phyloP scores from a whole-genome alignment of 2,113 vertebrate species.

The Chelonoidis abingdonii region DNA sequence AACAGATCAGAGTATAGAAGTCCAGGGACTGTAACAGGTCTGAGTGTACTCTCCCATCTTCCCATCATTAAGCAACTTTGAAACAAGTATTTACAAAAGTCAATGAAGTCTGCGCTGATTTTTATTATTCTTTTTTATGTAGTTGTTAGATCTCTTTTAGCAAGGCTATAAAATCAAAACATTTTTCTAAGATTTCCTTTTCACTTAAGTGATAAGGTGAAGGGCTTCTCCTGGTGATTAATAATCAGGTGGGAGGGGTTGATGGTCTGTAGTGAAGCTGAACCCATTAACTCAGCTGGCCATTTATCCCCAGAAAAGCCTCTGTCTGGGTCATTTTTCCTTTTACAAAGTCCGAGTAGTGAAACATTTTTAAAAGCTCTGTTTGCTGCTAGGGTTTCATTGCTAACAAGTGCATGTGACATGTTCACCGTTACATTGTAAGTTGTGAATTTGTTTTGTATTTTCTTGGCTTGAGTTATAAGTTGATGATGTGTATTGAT shows the following conservation, averaged over 20 bases:
- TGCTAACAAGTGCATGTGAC: not conserved
- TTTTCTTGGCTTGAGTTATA: not conserved
- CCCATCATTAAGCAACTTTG: not conserved
- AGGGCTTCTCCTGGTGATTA: not conserved
- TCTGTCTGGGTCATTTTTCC: not conserved
- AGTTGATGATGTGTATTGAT: not conserved
- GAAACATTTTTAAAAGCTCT: not conserved
- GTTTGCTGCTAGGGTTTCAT: not conserved
- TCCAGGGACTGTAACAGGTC: not conserved
- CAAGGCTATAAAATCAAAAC: not conserved
- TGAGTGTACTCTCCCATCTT: not conserved
- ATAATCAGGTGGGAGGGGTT: not conserved
- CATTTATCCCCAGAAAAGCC: not conserved
- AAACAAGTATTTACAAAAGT: not conserved
- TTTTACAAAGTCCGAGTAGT: not conserved
- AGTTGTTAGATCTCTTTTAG: not conserved
- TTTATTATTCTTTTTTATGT: not conserved
- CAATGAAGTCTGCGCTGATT: accelerated
- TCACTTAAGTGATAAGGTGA: not conserved
- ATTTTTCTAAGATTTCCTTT: not conserved
- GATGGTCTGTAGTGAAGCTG: not conserved
- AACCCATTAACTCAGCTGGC: not conserved
- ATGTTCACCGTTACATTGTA: not conserved
- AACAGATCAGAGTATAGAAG: not conserved
- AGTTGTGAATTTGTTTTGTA: not conserved